These are phyloP conservation scores for Hirundo rustica DNA, from an alignment of 2,797 vertebrate genomes.

Conservation along the genomic window DNA sequence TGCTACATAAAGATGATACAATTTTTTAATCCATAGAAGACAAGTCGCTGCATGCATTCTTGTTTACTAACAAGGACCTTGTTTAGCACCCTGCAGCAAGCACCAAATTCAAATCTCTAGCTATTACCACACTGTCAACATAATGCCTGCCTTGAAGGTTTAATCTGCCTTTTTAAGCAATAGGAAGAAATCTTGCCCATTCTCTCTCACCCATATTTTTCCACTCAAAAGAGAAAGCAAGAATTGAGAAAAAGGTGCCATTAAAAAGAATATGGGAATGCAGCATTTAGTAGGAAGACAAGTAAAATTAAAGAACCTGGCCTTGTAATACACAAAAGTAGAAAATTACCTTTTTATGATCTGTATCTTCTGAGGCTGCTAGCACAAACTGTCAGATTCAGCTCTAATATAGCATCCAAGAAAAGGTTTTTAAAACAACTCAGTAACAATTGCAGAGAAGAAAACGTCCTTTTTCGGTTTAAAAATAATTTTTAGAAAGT, in stretches of 20 bases:
- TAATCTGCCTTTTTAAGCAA: neutral
- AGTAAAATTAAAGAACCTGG: neutral
- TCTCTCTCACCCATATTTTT: neutral
- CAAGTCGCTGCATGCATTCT: neutral
- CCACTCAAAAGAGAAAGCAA: neutral
- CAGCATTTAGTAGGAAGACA: neutral
- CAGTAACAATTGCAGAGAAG: neutral
- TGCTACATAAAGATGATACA: neutral
- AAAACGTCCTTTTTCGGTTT: neutral
- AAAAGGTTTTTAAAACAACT: neutral
- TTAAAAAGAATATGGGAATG: neutral
- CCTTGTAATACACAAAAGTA: neutral
- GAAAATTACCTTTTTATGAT: neutral
- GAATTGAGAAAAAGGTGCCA: neutral
- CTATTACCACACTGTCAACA: neutral
- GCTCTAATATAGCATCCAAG: neutral
- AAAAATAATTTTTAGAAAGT: slow-evolving; percentile 35
- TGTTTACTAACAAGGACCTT: neutral
- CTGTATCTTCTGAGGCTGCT: neutral
- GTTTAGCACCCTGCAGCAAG: neutral
- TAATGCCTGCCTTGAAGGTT: neutral
- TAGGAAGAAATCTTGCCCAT: neutral
- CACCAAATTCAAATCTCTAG: neutral
- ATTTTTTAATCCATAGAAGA: neutral
- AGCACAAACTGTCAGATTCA: neutral